Evolutionary conservation across 2,113 vertebrate species (phyloP), one percentile per base, ranked within the genome.

Genomic region (Polyodon spathula): DNA sequence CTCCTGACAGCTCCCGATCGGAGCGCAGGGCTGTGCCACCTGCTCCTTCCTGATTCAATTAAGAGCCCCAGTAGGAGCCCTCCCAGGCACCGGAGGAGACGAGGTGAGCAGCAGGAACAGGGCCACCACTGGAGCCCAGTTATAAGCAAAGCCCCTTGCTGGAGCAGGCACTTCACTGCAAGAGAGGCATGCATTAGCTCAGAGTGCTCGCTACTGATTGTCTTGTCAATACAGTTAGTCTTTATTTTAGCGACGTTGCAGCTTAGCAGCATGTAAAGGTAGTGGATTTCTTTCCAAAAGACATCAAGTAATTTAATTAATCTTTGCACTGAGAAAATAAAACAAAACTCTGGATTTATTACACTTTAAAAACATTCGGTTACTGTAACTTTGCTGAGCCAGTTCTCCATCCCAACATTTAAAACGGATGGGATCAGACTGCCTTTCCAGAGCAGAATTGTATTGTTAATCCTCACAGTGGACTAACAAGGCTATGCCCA

Each of bases 11-110:
- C 59, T 44, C 27, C 40, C 57, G 41, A 71, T 53, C 53, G 57
- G 40, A 65, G 58, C 12, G 52, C 27, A 59, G 8, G 62, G 6
- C 53, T 42, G 53, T 50, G 56, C 65, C 66, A 68, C 69, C 67
- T 73, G 65, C 59, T 64, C 58, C 38, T 46, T 11, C 53, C 60
- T 61, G 62, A 57, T 41, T 58, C 44, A 69, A 53, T 69, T 67
- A 74, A 27, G 66, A 52, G 42, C 41, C 52, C 58, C 42, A 59
- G 61, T 27, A n/a, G 56, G 65, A 60, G 66, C 8, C 6, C 10
- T 6, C 5, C 48, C 8, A 10, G 48, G 15, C 10, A 50, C 15
- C 14, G 5, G 5, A 14, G 48, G 14, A 65, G 55, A 46, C 46
- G 48, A 68, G 43, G 62, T 67, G 48, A 40, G 44, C 50, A 51